Conservation (phyloP, 2,888 invertebrate genomes). For the Catonia carolina region DNA sequence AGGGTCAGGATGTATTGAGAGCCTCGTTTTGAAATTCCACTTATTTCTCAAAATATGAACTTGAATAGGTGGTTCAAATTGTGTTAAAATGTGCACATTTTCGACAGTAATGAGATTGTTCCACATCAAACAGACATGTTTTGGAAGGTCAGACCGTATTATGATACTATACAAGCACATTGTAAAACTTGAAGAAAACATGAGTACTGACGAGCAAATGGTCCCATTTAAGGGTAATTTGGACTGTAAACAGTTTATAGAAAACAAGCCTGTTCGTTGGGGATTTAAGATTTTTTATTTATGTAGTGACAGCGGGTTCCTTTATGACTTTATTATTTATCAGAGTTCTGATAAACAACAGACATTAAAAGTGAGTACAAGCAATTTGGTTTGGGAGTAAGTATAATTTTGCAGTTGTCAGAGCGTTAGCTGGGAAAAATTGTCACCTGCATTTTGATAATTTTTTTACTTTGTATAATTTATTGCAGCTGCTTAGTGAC, state of each 20-base stretch:
- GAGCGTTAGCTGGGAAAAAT: constrained; percentile 11
- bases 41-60: too few species aligned
- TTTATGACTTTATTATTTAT: constrained; percentile 33
- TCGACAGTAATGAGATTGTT: constrained; percentile 14
- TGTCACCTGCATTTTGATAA: constrained; percentile 27
- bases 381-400: constrained; percentile 26
- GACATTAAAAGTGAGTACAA: constrained; percentile 14
- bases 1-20: constrained; percentile 31
- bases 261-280: too few species aligned
- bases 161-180: constrained; percentile 12
- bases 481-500: constrained; percentile 12
- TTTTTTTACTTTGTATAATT: constrained; percentile 24
- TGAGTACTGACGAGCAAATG: too few species aligned
- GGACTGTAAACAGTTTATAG: constrained; percentile 32
- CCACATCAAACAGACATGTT: constrained; percentile 16
- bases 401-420: constrained; percentile 25
- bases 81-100: constrained; percentile 28
- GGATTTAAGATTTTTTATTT: constrained; percentile 32
- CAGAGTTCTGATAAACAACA: constrained; percentile 30
- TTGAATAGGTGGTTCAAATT: too few species aligned
- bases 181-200: constrained; percentile 15
- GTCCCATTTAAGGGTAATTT: constrained; percentile 33
- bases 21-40: constrained; percentile 28
- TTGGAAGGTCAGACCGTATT: constrained; percentile 22
- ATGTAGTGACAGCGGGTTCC: constrained; percentile 30